These are phyloP conservation scores for Dryococelus australis DNA, from an alignment of 2,888 invertebrate species.

Conservation along the genomic window DNA sequence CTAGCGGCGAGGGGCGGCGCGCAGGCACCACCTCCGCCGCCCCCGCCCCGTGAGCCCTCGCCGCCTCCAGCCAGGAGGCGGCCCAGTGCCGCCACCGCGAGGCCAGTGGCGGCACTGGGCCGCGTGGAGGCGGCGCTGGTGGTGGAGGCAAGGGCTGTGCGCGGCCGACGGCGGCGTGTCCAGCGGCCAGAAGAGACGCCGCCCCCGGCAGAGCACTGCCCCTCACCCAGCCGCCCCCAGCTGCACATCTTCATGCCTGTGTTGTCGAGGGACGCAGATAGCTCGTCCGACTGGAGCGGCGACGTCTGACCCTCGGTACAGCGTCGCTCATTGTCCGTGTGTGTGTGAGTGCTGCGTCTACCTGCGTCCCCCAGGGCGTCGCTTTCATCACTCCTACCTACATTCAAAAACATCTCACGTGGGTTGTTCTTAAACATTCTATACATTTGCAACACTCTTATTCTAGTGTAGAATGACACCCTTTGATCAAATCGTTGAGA, in stretches of 20 bases:
- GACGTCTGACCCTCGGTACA: constrained; percentile 37
- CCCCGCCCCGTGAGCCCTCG: not conserved
- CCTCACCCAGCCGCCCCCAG: constrained; percentile 57
- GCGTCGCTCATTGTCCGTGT: too few species aligned
- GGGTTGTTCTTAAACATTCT: too few species aligned
- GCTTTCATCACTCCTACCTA: too few species aligned
- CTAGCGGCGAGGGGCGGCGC: constrained; percentile 64
- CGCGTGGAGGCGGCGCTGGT: not conserved
- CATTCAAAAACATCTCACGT: too few species aligned
- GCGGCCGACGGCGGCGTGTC: constrained; percentile 25
- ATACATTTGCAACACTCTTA: too few species aligned
- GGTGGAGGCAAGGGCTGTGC: not conserved
- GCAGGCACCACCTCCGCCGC: not conserved
- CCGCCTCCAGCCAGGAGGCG: not conserved
- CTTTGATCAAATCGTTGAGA: too few species aligned
- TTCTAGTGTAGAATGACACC: too few species aligned
- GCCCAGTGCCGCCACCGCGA: not conserved
- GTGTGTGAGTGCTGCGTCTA: too few species aligned
- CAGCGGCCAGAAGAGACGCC: constrained; percentile 11
- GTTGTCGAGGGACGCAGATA: constrained; percentile 36
- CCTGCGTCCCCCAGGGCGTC: too few species aligned
- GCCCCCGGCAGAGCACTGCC: constrained; percentile 44
- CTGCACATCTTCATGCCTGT: constrained; percentile 69
- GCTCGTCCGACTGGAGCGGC: constrained; percentile 33
- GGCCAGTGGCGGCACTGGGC: not conserved